Percentiles rank a stretch among this genome's conserved stretches.
Evolutionary conservation across 2,888 invertebrate species (phyloP).

Genomic region (Acleris sparsana): DNA sequence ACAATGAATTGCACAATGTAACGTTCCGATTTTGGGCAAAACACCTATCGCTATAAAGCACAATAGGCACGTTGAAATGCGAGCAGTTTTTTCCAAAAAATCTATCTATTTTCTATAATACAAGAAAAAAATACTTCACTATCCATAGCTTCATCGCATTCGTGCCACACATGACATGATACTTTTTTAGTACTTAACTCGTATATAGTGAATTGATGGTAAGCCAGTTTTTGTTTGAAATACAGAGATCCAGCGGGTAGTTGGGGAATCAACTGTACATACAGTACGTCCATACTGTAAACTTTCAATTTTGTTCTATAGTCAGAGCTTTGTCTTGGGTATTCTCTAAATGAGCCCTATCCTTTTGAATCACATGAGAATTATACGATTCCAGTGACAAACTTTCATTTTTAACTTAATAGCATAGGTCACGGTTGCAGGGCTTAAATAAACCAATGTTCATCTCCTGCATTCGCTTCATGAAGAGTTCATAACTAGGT

Average conservation of each 20-base stretch:
- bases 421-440: too few relatives aligned
- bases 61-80: slow-evolving; percentile 26
- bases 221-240: too few relatives aligned
- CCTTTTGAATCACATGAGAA: slow-evolving; percentile 10
- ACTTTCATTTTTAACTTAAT: too few relatives aligned
- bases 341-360: slow-evolving; percentile 13
- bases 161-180: slow-evolving; percentile 42
- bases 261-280: slow-evolving; percentile 11
- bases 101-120: too few relatives aligned
- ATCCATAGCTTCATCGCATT: slow-evolving; percentile 36
- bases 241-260: slow-evolving; percentile 8
- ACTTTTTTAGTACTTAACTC: slow-evolving; percentile 25
- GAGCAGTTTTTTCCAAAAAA: slow-evolving; percentile 9
- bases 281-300: slow-evolving; percentile 6
- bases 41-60: slow-evolving; percentile 39
- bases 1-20: slow-evolving; percentile 35
- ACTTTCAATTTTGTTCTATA: slow-evolving; percentile 9
- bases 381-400: too few relatives aligned
- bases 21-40: slow-evolving; percentile 26
- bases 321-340: slow-evolving; percentile 13
- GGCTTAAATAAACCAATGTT: too few relatives aligned
- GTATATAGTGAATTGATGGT: slow-evolving; percentile 18
- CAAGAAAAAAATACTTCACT: slow-evolving; percentile 10
- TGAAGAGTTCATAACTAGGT: too few relatives aligned
- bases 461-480: too few relatives aligned